Evolutionary conservation across 2,888 invertebrate species (phyloP), one percentile per base, ranked within the genome.

Genomic region (Gisinianus flammeolus): DNA sequence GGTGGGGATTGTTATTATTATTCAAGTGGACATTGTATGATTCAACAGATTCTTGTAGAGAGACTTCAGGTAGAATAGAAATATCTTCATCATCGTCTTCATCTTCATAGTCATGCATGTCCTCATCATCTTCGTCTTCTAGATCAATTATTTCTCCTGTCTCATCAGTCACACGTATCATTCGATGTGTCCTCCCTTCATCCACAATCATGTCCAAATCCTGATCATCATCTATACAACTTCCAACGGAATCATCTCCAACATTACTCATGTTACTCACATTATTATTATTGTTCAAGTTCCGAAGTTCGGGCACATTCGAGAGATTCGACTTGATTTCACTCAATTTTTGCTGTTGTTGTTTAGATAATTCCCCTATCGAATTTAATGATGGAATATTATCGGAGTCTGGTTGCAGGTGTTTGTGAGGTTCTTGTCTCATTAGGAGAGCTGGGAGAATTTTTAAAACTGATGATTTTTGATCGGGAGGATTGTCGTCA

Each of bases 51-150:
- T 83, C 85, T 54, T 82, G 79, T 12, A 85, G 64, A 24, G 83
- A 83, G 0, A 85, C 83, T 80, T 85, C 85, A 4, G 85, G 85
- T 68, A 83, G 81, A 66, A 84, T 82, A 22, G 76, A 67, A 30
- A 81, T 83, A 30, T 68, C 72, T 28, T 84, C 85, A 24, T 83
- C 82, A 35, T 84, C 83, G 54, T 85, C 82, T n/a, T 81, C 72
- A 70, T 81, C 78, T 26, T 83, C 79, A 31, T 73, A 52, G 35
- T 71, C 70, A 64, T 78, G 67, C 8, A 30, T 30, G 10, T 66
- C 74, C 16, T 35, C 74, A 10, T 74, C 74, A 16, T 66, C 62
- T 10, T 74, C 74, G 28, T 74, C 74, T 8, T 72, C 62, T 16
- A 66, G 24, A 10, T 74, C 74, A 52, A 62, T 74, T 33, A 74